phyloP scores from a whole-genome alignment of 2,797 vertebrate species.

The Melanotaenia parkinsoni region DNA sequence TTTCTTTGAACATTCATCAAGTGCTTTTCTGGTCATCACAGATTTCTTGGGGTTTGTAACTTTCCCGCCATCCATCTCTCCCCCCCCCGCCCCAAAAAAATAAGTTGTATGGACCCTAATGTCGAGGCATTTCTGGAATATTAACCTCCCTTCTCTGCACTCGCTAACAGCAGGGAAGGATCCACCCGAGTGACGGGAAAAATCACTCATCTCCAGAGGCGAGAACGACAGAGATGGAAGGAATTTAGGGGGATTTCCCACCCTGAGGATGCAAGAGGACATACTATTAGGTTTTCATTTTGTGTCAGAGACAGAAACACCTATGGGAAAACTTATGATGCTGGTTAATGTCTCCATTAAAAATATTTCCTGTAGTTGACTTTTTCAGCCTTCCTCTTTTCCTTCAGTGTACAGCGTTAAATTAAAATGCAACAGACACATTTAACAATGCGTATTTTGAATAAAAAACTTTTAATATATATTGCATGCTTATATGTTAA shows the following conservation, averaged over 20 bases:
- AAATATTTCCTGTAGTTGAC: conserved; percentile 24
- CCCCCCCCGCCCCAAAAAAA: not conserved
- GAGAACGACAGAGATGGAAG: conserved; percentile 66
- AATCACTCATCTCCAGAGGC: conserved; percentile 59
- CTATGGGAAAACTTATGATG: conserved; percentile 57
- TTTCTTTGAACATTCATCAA: conserved; percentile 58
- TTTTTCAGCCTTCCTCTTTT: conserved; percentile 28
- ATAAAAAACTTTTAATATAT: conserved; percentile 20
- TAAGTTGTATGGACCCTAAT: conserved; percentile 5
- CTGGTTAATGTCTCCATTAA: conserved; percentile 47
- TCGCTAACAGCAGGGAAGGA: conserved; percentile 33
- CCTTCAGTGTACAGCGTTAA: conserved; percentile 41
- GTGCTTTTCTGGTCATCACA: conserved; percentile 58
- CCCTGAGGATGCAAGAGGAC: conserved; percentile 68
- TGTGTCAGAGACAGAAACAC: conserved; percentile 56
- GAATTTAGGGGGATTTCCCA: conserved; percentile 78
- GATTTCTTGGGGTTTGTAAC: conserved; percentile 34
- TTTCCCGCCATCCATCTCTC: conserved; percentile 45
- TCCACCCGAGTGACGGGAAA: conserved; percentile 55
- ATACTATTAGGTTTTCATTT: conserved; percentile 60
- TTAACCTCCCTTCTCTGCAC: conserved; percentile 11
- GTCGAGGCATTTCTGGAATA: conserved; percentile 10
- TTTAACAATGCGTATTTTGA: conserved; percentile 41
- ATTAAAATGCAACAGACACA: conserved; percentile 40
- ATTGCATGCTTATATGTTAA: not conserved